Conservation (phyloP, 2,113 vertebrate genomes). For the Cheilinus undulatus region DNA sequence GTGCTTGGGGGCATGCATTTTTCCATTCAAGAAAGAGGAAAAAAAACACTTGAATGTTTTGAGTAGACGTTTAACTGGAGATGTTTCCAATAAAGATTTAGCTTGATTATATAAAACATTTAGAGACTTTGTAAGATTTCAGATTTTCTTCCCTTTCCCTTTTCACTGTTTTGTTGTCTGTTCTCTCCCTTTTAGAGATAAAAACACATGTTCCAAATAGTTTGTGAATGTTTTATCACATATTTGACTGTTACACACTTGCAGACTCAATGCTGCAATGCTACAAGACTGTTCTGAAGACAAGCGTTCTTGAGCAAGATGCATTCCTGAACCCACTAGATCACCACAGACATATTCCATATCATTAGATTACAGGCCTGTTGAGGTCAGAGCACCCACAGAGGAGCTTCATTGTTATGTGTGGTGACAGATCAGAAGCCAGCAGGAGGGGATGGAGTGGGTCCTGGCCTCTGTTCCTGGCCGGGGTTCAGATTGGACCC, state of each 20-base stretch:
- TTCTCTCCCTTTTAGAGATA: neutral
- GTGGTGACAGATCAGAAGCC: constrained; percentile 66
- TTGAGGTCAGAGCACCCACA: constrained; percentile 65
- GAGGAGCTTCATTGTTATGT: constrained; percentile 68
- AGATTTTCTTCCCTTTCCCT: neutral
- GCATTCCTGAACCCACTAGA: constrained; percentile 65
- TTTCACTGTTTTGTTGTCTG: neutral
- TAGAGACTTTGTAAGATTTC: constrained; percentile 14
- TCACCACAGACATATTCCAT: constrained; percentile 70
- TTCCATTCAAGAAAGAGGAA: constrained; percentile 78
- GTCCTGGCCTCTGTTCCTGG: constrained; percentile 43
- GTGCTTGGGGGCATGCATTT: constrained; percentile 75
- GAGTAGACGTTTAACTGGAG: constrained; percentile 49
- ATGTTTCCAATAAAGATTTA: constrained; percentile 69
- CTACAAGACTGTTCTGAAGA: constrained; percentile 39
- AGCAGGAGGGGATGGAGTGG: constrained; percentile 32
- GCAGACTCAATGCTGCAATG: constrained; percentile 19
- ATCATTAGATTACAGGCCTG: constrained; percentile 71
- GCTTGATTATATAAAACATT: constrained; percentile 40
- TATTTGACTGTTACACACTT: constrained; percentile 23
- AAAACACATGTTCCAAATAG: neutral
- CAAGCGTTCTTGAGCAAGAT: constrained; percentile 52
- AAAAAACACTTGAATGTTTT: constrained; percentile 48
- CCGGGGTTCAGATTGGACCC: constrained; percentile 62
- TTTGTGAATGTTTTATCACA: neutral